phyloP scores from a whole-genome alignment of 2,888 invertebrate genomes.

The Nudaria mundana region DNA sequence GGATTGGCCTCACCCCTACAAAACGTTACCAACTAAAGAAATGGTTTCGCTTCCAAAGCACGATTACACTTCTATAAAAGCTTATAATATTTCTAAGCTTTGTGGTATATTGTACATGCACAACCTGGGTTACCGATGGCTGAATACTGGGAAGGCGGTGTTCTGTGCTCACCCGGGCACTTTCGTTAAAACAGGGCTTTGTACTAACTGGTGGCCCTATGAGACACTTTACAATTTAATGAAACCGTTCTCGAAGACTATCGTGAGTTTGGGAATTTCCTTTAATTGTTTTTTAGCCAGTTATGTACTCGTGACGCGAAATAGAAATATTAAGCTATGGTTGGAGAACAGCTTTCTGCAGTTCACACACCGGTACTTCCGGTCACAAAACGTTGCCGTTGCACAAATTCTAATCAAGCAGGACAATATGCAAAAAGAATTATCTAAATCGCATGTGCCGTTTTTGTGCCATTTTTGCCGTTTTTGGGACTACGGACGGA shows the following conservation, averaged over 20 bases:
- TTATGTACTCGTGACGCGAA: no score
- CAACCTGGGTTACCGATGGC: slow-evolving; percentile 85
- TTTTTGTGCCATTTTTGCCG: no score
- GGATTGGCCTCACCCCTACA: slow-evolving; percentile 47
- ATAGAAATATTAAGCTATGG: no score
- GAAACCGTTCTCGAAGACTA: slow-evolving; percentile 94
- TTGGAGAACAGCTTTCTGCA: no score
- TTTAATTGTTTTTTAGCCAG: no score
- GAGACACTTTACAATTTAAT: slow-evolving; percentile 87
- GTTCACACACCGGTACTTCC: no score
- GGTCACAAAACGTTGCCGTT: no score
- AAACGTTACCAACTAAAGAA: slow-evolving; percentile 69
- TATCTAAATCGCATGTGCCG: no score
- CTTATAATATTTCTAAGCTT: slow-evolving; percentile 94
- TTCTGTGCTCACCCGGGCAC: slow-evolving; percentile 95
- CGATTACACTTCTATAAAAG: slow-evolving; percentile 89
- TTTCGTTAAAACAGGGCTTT: slow-evolving; percentile 89
- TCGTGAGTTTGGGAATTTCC: slow-evolving; percentile 83
- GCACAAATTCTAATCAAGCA: no score
- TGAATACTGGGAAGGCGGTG: slow-evolving; percentile 84
- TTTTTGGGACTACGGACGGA: no score
- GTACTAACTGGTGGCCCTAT: slow-evolving; percentile 92
- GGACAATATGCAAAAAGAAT: no score
- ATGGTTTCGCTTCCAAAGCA: slow-evolving; percentile 85
- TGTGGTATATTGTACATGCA: slow-evolving; percentile 87